A percentile compares a stretch with the other conserved stretches of the same genome.
Evolutionary conservation across 2,888 invertebrate species (phyloP).

Genomic region (Mesoligia furuncula): DNA sequence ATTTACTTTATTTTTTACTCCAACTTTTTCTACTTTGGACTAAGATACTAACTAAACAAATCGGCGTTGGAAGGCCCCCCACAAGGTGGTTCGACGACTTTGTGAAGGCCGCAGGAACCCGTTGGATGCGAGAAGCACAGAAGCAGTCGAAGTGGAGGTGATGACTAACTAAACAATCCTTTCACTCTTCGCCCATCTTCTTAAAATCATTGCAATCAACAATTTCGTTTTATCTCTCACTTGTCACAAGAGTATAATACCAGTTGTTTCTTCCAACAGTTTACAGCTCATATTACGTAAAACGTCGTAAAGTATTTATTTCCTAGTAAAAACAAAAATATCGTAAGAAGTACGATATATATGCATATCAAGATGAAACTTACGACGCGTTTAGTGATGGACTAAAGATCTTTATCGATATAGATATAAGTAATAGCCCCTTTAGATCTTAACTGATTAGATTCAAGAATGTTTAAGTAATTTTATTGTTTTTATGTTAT

Average conservation of each 20-base stretch:
- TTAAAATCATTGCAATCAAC: constrained; percentile 29
- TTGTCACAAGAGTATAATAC: constrained; percentile 31
- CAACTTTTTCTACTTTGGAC: neutral
- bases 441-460: no score
- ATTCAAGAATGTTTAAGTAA: no score
- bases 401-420: constrained; percentile 35
- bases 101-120: no score
- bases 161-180: neutral
- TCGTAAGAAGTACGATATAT: constrained; percentile 75
- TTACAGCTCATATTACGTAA: constrained; percentile 66
- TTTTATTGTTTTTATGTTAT: no score
- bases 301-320: constrained; percentile 79
- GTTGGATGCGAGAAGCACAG: no score
- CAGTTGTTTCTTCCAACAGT: constrained; percentile 48
- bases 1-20: neutral
- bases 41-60: neutral
- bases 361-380: constrained; percentile 73
- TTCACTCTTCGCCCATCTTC: constrained; percentile 1
- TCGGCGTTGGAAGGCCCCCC: no score
- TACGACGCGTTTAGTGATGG: constrained; percentile 58
- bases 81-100: no score
- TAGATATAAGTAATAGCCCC: constrained; percentile 3
- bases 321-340: constrained; percentile 75
- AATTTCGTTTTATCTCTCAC: constrained; percentile 42
- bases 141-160: no score